These are phyloP conservation scores for Scolanthus callimorphus DNA, from an alignment of 92 coral and sea anemone species.

Conservation along the genomic window DNA sequence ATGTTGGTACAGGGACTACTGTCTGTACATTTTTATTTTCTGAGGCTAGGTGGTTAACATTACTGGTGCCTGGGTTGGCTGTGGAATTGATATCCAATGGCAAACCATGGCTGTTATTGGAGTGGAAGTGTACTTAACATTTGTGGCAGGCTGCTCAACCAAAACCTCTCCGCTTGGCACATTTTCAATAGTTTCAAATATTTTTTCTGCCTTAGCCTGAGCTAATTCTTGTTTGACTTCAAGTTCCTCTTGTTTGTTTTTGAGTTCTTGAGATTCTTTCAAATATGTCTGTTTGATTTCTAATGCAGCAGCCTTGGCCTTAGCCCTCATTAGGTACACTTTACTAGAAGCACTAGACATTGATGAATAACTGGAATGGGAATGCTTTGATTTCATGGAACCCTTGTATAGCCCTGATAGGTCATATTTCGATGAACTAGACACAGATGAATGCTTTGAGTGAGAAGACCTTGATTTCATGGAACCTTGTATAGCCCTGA, in stretches of 20 bases:
- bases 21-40: no score
- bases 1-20: background rate
- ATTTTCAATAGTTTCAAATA: conserved; percentile 29
- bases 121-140: background rate
- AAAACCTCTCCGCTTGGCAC: background rate
- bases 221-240: conserved; percentile 37
- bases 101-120: background rate
- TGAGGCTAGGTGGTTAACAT: no score
- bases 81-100: background rate
- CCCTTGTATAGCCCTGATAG: no score
- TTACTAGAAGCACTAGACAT: no score
- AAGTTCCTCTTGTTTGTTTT: conserved; percentile 37
- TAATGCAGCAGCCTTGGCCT: conserved; percentile 35
- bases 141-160: background rate
- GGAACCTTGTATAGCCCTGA: no score
- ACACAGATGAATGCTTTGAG: conserved; percentile 5
- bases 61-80: background rate
- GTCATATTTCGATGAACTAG: conserved; percentile 13
- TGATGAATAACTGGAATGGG: no score
- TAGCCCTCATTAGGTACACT: conserved; percentile 30
- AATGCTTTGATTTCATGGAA: no score
- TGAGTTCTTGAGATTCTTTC: conserved; percentile 32
- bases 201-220: conserved; percentile 32
- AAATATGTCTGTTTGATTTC: conserved; percentile 41
- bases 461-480: no score